These are phyloP conservation scores for Myotis lucifugus DNA, from an alignment of 2,113 vertebrate species.

Conservation along the genomic window DNA sequence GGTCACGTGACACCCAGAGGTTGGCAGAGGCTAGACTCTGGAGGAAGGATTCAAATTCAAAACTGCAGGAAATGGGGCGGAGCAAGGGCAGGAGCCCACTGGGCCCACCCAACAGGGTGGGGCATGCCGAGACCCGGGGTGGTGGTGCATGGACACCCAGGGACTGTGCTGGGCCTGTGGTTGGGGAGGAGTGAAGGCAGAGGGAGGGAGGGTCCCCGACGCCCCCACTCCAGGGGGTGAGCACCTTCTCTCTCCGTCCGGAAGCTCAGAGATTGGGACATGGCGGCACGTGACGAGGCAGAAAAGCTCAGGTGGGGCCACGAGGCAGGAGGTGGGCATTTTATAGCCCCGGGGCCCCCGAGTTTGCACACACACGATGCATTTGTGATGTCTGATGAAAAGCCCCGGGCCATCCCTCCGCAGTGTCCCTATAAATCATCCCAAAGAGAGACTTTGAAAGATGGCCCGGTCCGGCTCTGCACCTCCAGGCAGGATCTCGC, in stretches of 20 bases:
- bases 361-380: neutral
- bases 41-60: neutral
- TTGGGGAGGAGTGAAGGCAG: too few species aligned
- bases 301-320: neutral
- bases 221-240: rapidly evolving
- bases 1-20: rapidly evolving
- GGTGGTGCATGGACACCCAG: neutral
- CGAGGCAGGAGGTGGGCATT: neutral
- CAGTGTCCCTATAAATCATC: neutral
- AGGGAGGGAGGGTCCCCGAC: neutral
- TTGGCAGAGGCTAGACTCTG: neutral
- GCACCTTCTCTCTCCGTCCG: neutral
- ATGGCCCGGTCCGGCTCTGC: neutral
- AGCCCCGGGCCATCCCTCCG: neutral
- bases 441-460: neutral
- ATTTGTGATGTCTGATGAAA: neutral
- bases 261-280: neutral
- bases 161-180: neutral
- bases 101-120: rapidly evolving
- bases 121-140: neutral
- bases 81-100: neutral
- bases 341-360: rapidly evolving
- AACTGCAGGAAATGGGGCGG: neutral
- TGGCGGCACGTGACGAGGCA: rapidly evolving
- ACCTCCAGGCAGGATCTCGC: neutral